Evolutionary conservation across 35 echinoderm and acorn worm species (phyloP).

Genomic region (Apostichopus californicus): DNA sequence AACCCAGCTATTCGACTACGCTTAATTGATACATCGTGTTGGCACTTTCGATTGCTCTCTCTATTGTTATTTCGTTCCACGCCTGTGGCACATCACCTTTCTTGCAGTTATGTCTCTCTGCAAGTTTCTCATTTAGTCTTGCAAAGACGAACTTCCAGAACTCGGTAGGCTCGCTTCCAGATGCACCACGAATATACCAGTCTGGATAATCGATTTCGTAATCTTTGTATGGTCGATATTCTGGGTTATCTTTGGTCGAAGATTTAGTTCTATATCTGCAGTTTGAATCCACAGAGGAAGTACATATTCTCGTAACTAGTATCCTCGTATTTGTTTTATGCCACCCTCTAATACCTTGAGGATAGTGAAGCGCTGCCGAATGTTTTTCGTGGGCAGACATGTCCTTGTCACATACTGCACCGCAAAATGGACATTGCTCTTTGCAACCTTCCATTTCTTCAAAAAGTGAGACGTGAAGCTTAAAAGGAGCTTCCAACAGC

Average conservation of each 20-base stretch:
- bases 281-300: background rate
- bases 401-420: background rate
- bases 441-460: conserved; percentile 10
- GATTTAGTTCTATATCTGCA: background rate
- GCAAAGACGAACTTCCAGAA: conserved; percentile 1
- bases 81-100: background rate
- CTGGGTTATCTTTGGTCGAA: background rate
- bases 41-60: background rate
- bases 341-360: background rate
- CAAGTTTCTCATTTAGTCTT: background rate
- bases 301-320: background rate
- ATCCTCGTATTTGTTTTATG: background rate
- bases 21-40: background rate
- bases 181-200: background rate
- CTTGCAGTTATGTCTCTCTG: background rate
- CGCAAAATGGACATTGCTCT: conserved; percentile 43
- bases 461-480: background rate
- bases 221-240: conserved; percentile 25
- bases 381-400: background rate
- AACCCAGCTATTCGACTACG: background rate
- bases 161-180: background rate
- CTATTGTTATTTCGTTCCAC: background rate
- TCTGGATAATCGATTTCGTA: background rate
- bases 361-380: background rate
- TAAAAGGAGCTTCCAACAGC: background rate